phyloP scores from a whole-genome alignment of 1,140 invertebrate species.

The Bombus sylvicola region DNA sequence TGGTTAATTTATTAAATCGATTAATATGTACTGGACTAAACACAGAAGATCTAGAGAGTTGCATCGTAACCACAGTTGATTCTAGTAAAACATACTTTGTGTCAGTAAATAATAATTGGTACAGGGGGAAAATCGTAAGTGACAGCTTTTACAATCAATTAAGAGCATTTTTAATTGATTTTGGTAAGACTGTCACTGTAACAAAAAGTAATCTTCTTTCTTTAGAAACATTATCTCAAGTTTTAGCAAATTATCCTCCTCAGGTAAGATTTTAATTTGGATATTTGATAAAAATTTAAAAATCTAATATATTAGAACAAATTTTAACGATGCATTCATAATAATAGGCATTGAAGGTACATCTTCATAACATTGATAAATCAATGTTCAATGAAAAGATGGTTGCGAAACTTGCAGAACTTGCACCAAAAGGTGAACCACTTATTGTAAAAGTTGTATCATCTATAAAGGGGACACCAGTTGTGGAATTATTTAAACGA shows the following conservation, averaged over 20 bases:
- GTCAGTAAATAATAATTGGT: slow-evolving; percentile 73
- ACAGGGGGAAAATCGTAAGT: slow-evolving; percentile 72
- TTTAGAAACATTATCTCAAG: slow-evolving; percentile 73
- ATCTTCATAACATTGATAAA: slow-evolving; percentile 81
- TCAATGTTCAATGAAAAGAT: slow-evolving; percentile 78
- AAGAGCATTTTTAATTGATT: slow-evolving; percentile 79
- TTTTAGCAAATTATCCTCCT: slow-evolving; percentile 74
- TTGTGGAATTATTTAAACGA: slow-evolving; percentile 86
- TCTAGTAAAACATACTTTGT: slow-evolving; percentile 76
- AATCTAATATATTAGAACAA: background rate
- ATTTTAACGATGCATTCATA: background rate
- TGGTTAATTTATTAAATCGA: slow-evolving; percentile 71
- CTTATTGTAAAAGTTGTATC: slow-evolving; percentile 77
- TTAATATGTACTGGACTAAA: slow-evolving; percentile 65
- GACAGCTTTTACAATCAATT: slow-evolving; percentile 65
- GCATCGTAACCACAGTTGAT: slow-evolving; percentile 56
- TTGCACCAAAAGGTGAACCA: slow-evolving; percentile 80
- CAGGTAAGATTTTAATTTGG: slow-evolving; percentile 66
- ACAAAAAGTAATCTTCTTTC: slow-evolving; percentile 69
- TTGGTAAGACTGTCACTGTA: slow-evolving; percentile 77
- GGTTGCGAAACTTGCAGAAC: slow-evolving; percentile 78
- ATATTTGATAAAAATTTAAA: background rate
- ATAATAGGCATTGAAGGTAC: slow-evolving; percentile 83
- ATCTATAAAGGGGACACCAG: slow-evolving; percentile 65
- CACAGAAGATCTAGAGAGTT: slow-evolving; percentile 51